Evolutionary conservation across 2,113 vertebrate species (phyloP).

Genomic region (Chaenocephalus aceratus): DNA sequence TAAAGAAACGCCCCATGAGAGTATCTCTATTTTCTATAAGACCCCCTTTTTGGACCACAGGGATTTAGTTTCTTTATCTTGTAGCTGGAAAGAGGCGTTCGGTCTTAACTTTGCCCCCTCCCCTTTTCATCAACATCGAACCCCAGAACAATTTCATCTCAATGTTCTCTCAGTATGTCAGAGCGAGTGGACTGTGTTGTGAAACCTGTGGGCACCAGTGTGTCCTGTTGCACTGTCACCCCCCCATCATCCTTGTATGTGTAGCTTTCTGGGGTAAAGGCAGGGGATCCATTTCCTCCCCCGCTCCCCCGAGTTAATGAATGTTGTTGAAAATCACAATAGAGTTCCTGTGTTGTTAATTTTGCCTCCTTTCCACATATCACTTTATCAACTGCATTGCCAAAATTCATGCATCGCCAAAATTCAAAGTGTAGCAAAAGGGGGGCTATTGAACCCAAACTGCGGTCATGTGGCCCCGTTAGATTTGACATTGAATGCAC

Average conservation of each 20-base stretch:
- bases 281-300: constrained; percentile 1
- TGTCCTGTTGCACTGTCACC: constrained; percentile 60
- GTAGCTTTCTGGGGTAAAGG: constrained; percentile 67
- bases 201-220: constrained; percentile 69
- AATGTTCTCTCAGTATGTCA: constrained; percentile 48
- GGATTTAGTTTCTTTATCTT: constrained; percentile 65
- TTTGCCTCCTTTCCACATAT: constrained; percentile 20
- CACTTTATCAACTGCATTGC: constrained; percentile 55
- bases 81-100: constrained; percentile 39
- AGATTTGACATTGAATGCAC: constrained; percentile 83
- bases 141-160: constrained; percentile 45
- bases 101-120: constrained; percentile 35
- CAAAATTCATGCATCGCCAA: constrained; percentile 76
- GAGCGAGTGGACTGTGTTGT: constrained; percentile 64
- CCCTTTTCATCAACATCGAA: constrained; percentile 21
- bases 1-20: constrained; percentile 58
- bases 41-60: constrained; percentile 72
- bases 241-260: constrained; percentile 57
- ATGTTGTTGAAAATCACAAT: constrained; percentile 82
- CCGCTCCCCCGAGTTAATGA: constrained; percentile 56
- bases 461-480: constrained; percentile 59
- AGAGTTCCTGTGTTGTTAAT: constrained; percentile 66
- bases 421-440: constrained; percentile 78
- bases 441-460: constrained; percentile 47
- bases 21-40: constrained; percentile 70